These are phyloP conservation scores for Oryzaephilus surinamensis DNA, from an alignment of 1,140 invertebrate species.

Conservation along the genomic window DNA sequence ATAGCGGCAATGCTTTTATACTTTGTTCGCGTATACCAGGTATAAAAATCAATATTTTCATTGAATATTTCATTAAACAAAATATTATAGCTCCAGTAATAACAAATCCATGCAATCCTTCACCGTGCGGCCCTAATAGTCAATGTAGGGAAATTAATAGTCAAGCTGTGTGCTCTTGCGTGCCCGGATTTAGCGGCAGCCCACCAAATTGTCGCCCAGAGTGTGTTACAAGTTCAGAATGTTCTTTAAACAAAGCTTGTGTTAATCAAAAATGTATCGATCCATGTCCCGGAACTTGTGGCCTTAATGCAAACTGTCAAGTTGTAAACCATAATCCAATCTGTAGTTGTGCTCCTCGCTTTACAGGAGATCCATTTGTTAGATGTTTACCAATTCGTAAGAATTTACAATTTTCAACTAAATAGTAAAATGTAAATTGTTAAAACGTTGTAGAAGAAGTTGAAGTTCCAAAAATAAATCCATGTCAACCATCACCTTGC, in stretches of 20 bases:
- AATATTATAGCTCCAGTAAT: conserved; percentile 28
- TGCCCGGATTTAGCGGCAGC: conserved; percentile 54
- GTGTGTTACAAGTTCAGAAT: conserved; percentile 63
- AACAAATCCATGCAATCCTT: conserved; percentile 55
- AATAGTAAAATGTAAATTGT: too few relatives aligned
- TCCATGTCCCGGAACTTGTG: conserved; percentile 63
- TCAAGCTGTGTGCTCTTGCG: conserved; percentile 63
- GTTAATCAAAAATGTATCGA: conserved; percentile 57
- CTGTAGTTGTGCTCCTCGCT: conserved; percentile 52
- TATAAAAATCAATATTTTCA: too few relatives aligned
- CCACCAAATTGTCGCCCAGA: conserved; percentile 64
- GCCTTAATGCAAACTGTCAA: conserved; percentile 53
- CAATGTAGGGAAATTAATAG: conserved; percentile 50
- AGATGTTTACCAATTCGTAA: conserved; percentile 41
- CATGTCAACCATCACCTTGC: conserved; percentile 54
- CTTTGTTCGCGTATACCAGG: conserved; percentile 51
- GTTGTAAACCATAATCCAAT: conserved; percentile 57
- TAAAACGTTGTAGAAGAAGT: not conserved
- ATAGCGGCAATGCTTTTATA: conserved; percentile 72
- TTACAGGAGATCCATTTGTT: conserved; percentile 57
- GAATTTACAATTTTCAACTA: conserved; percentile 32
- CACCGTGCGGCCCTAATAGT: conserved; percentile 58
- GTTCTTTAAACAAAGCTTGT: conserved; percentile 58
- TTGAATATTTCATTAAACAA: too few relatives aligned
- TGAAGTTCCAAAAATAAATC: too few relatives aligned